phyloP scores from a whole-genome alignment of 2,888 invertebrate species.

The Tetramorium bicarinatum region DNA sequence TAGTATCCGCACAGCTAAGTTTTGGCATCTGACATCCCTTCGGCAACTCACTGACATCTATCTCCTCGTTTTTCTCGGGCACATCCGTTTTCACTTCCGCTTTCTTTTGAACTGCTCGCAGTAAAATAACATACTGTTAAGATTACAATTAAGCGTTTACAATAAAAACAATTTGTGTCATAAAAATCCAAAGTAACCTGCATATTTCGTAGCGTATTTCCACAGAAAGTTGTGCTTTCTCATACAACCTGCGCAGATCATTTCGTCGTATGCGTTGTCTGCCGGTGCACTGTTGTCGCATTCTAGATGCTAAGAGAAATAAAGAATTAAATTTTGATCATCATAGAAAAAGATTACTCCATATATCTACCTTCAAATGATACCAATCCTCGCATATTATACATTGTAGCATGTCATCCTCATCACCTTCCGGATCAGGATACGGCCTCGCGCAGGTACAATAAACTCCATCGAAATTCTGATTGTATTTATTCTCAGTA shows the following conservation, averaged over 20 bases:
- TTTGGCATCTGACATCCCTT: constrained; percentile 80
- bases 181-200: constrained; percentile 73
- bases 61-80: constrained; percentile 66
- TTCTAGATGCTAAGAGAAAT: constrained; percentile 89
- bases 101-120: not conserved
- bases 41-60: constrained; percentile 38
- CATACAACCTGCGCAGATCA: constrained; percentile 94
- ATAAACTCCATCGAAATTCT: constrained; percentile 97
- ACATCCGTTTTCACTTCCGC: constrained; percentile 70
- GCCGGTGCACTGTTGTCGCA: constrained; percentile 88
- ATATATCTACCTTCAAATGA: constrained; percentile 89
- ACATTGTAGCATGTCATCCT: constrained; percentile 98
- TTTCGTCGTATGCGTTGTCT: constrained; percentile 90
- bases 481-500: constrained; percentile 93
- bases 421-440: constrained; percentile 95
- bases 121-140: not conserved
- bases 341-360: not conserved
- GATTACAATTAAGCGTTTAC: not conserved
- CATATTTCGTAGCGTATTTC: constrained; percentile 88
- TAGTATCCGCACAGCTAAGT: constrained; percentile 53
- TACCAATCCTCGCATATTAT: constrained; percentile 99
- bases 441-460: constrained; percentile 97
- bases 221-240: constrained; percentile 91
- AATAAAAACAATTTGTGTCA: not conserved
- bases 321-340: not conserved